Base-by-base conservation (phyloP, 1,140 invertebrate genomes). In the Mylabris phalerata region DNA sequence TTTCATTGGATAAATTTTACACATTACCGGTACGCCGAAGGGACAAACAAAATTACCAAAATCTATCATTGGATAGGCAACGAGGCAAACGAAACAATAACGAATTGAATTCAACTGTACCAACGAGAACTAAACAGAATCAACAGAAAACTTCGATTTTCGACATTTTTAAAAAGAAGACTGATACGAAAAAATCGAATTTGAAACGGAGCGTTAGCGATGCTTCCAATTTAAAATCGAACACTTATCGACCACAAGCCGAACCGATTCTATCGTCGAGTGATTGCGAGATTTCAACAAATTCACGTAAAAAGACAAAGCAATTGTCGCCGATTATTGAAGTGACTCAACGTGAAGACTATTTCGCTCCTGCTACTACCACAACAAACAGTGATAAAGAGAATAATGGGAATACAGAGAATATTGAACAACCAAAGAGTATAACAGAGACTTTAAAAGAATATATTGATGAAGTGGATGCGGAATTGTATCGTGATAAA, bases 271-370 rank as follows among this genome's bases (percentile, higher is more conserved):
- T 60, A 75, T 78, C 39, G 74, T 68, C 50, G 75, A 79, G 32
- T 7, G 32, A 32, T 7, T 32, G 32, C 52, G 65, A 70, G 25
- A 49, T 25, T 9, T 24, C 38, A 24, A 60, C 64, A 48, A 56
- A n/a, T 32, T 43, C 60, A 51, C 27, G 32, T n/a, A 27, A 60
- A 9, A 48, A 41, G 56, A 85, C 82, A 68, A 81, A 82, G 51
- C 86, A 86, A 66, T 64, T 89, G n/a, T 88, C 86, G 11, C 87
- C 87, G 0, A 89, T 89, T 55, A 89, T 88, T 49, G 87, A 89
- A 75, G 72, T 74, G 71, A 73, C 80, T 68, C 77, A 83, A 63
- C 69, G 79, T 42, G 83, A 85, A 69, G 84, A 87, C 65, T 86
- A 85, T 60, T 88, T 89, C 62, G 76, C 81, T 48, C 78, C 72